Conservation (phyloP, 2,797 vertebrate species). For the Cynodonichthys magdalenae region DNA sequence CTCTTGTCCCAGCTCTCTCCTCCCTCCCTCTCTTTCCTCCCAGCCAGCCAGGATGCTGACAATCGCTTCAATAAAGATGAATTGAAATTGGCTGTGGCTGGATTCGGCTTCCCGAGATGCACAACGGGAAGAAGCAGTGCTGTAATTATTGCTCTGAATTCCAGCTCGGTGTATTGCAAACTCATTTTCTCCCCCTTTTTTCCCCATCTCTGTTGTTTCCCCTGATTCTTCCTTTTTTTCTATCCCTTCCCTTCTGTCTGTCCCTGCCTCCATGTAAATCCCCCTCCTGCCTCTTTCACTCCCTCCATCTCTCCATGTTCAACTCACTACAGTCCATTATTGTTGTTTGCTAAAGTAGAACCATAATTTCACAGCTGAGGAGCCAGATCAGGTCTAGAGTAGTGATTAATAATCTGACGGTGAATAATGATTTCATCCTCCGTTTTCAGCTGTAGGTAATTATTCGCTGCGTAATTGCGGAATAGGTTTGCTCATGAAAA, state of each 20-base stretch:
- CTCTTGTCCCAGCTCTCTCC: constrained; percentile 27
- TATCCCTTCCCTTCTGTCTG: background rate
- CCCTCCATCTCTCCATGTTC: constrained; percentile 40
- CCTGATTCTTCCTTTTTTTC: background rate
- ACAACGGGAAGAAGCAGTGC: constrained; percentile 64
- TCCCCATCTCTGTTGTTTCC: constrained; percentile 17
- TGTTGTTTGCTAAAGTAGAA: constrained; percentile 84
- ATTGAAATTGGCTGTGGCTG: constrained; percentile 72
- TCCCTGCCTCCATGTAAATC: constrained; percentile 36
- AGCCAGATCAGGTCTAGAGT: constrained; percentile 76
- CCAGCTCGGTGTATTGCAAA: constrained; percentile 60
- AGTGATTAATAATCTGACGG: constrained; percentile 82
- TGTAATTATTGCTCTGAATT: constrained; percentile 76
- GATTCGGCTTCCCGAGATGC: constrained; percentile 63
- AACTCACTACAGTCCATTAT: constrained; percentile 73
- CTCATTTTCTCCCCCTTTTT: constrained; percentile 48
- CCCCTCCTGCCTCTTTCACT: constrained; percentile 27
- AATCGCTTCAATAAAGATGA: constrained; percentile 76
- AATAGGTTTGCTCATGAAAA: constrained; percentile 76
- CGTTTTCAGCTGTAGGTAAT: constrained; percentile 79
- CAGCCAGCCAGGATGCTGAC: constrained; percentile 63
- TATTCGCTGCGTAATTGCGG: constrained; percentile 79
- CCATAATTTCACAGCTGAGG: constrained; percentile 84
- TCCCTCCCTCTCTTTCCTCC: constrained; percentile 21
- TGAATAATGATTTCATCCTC: constrained; percentile 79